Percentiles rank a stretch among this genome's conserved stretches.
These are phyloP conservation scores for Ploceus nigricollis DNA, from an alignment of 2,113 vertebrate species.

Conservation along the genomic window DNA sequence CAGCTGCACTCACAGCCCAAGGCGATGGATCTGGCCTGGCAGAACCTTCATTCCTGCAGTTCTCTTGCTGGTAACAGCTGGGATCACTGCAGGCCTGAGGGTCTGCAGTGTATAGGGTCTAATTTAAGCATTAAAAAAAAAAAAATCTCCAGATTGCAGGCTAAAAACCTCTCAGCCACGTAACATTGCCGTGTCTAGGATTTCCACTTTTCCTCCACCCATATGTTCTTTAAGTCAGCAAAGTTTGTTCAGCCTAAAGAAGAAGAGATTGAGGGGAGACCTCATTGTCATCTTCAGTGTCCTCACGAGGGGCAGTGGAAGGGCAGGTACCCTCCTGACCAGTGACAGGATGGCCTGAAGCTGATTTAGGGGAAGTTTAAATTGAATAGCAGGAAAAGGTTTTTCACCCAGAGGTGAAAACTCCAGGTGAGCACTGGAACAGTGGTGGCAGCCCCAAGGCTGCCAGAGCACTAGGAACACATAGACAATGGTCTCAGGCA, in stretches of 20 bases:
- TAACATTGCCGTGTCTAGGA: not conserved
- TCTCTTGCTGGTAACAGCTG: conserved; percentile 38
- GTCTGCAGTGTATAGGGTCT: not conserved
- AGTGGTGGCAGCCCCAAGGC: no score
- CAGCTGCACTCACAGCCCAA: conserved; percentile 33
- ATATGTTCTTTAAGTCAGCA: not conserved
- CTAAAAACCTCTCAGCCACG: not conserved
- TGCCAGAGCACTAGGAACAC: not conserved
- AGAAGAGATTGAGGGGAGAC: not conserved
- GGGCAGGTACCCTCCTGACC: not conserved
- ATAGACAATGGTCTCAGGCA: fast-evolving
- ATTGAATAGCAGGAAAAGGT: not conserved
- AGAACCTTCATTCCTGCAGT: not conserved
- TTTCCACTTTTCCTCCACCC: not conserved
- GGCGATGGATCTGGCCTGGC: not conserved
- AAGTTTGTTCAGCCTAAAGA: not conserved
- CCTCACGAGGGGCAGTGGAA: not conserved
- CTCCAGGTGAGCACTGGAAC: not conserved
- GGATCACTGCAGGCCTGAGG: not conserved
- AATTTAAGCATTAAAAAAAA: not conserved
- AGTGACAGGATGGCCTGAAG: not conserved
- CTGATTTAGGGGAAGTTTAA: not conserved
- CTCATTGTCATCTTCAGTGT: not conserved
- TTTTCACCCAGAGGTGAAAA: not conserved
- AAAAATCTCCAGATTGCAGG: not conserved